phyloP scores from a whole-genome alignment of 2,797 vertebrate species.

The Pteropus rufus region DNA sequence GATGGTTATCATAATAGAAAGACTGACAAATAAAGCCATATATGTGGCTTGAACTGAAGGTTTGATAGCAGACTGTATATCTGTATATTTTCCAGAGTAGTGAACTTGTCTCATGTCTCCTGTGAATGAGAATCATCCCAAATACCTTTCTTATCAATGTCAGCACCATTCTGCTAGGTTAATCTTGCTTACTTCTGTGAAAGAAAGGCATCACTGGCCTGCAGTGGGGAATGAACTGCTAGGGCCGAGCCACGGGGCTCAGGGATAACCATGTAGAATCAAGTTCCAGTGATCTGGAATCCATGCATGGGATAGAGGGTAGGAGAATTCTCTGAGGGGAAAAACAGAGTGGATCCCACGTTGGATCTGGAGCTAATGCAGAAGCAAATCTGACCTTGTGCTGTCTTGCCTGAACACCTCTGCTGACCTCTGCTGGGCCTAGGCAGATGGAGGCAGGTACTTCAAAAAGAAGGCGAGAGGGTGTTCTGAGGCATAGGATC shows the following conservation, averaged over 20 bases:
- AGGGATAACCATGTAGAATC: not conserved
- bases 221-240: too few species aligned
- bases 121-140: not conserved
- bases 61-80: not conserved
- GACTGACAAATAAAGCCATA: not conserved
- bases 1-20: not conserved
- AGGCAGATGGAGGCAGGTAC: not conserved
- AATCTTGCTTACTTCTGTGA: not conserved
- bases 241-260: not conserved
- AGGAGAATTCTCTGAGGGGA: not conserved
- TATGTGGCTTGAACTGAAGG: not conserved
- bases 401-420: not conserved
- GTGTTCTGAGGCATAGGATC: not conserved
- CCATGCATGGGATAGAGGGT: rapidly evolving
- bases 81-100: not conserved
- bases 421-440: not conserved
- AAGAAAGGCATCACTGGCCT: not conserved
- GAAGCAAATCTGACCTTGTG: not conserved
- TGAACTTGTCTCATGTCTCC: not conserved
- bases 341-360: not conserved
- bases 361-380: not conserved
- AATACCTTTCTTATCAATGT: not conserved
- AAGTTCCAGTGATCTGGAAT: not conserved
- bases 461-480: not conserved
- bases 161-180: not conserved